Evolutionary conservation across 2,797 vertebrate genomes (phyloP), one percentile per base, ranked within the genome.

Genomic region (Hipposideros larvatus): DNA sequence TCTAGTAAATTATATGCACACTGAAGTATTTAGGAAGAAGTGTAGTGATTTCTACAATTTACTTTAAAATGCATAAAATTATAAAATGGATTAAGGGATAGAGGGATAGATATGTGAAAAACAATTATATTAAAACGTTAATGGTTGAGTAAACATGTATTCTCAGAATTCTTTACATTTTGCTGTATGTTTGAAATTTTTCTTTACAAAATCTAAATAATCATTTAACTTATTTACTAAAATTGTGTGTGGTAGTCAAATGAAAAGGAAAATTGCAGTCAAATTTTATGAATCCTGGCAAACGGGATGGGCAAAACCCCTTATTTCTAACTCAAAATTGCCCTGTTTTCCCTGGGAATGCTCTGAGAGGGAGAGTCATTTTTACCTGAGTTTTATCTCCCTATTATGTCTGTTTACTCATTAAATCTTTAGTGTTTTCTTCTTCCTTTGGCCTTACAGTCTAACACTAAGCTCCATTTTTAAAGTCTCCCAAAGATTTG

Each of bases 221-320:
- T 66, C 9, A 55, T 63, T 79, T 88, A 85, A 88, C 26, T 85
- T 82, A 53, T 63, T 82, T 73, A 37, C 78, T 86, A 77, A 94
- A 95, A 94, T 21, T 90, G 16, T 63, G 8, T 11, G 24, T 73
- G 21, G 9, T 55, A n/a, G 34, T 51, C 28, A 88, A 85, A 55
- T 66, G 65, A 1, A 79, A 74, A 90, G 3, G 8, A 34, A 89
- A 70, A 48, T 37, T 14, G 13, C 31, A 43, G 14, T 90, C 13
- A 75, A 85, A 51, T 53, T 51, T 26, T 7, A 46, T 16, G 46
- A 86, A 74, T 59, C 24, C 37, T 83, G 3, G 24, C 21, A 79
- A 84, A 13, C n/a, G 26, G 53, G 46, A 71, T 15, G 48, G 48
- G 61, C 78, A 48, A 94, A 95, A 92, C 74, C 46, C 55, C 73